These are phyloP conservation scores for Metaphire vulgaris DNA, from an alignment of 1,140 invertebrate species.

Conservation along the genomic window DNA sequence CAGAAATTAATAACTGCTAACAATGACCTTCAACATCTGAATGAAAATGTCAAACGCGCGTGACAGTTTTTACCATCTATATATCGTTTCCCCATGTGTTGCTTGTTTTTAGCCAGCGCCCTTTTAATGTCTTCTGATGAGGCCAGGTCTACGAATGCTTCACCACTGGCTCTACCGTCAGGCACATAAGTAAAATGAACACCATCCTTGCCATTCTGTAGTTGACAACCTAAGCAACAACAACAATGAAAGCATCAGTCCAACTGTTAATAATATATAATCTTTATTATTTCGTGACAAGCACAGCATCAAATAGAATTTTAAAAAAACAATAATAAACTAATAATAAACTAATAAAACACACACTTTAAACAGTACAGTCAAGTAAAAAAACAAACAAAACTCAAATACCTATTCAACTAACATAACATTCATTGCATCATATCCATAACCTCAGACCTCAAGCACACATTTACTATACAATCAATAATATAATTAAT, in stretches of 20 bases:
- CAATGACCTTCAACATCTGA: background rate
- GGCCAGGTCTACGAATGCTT: conserved; percentile 80
- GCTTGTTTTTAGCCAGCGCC: conserved; percentile 75
- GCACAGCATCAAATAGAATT: no score
- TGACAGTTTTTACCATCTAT: conserved; percentile 68
- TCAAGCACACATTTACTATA: no score
- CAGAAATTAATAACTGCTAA: background rate
- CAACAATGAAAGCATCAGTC: background rate
- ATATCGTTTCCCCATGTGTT: conserved; percentile 85
- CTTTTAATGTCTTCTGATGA: conserved; percentile 70
- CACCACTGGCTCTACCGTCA: conserved; percentile 83
- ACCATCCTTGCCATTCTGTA: conserved; percentile 53
- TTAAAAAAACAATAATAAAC: no score
- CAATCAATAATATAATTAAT: no score
- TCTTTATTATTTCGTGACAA: no score
- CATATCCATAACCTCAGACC: no score
- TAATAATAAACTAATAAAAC: no score
- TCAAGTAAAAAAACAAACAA: no score
- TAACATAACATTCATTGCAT: no score
- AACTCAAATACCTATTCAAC: no score
- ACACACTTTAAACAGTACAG: no score
- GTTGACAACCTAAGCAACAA: background rate
- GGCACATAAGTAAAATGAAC: conserved; percentile 79
- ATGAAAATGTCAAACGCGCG: background rate
- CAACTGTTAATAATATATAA: no score